Evolutionary conservation across 2,797 vertebrate genomes (phyloP).

Genomic region (Pangasius krempfi): DNA sequence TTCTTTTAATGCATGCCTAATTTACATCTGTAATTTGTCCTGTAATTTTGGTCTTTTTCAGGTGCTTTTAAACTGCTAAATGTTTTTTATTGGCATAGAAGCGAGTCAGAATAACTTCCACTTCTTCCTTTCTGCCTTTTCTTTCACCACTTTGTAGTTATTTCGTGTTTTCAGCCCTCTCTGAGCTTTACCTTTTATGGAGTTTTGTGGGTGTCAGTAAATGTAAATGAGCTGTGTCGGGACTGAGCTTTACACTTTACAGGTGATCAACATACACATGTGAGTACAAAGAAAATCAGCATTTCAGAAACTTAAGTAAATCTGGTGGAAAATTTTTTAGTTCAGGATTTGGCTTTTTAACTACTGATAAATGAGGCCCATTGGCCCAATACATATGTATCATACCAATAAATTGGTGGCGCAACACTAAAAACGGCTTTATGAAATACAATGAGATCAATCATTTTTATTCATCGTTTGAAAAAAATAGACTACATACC

Average conservation of each 20-base stretch:
- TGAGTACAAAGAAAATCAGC: not conserved
- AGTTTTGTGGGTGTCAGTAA: not conserved
- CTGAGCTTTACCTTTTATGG: not conserved
- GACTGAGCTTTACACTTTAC: not conserved
- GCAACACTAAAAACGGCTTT: not conserved
- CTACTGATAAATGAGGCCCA: not conserved
- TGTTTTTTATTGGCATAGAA: not conserved
- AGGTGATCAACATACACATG: not conserved
- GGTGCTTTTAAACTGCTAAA: not conserved
- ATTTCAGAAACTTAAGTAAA: conserved; percentile 1
- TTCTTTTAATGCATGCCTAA: not conserved
- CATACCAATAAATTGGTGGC: not conserved
- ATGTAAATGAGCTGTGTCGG: not conserved
- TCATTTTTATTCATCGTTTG: not conserved
- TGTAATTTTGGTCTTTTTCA: not conserved
- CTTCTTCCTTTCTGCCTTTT: not conserved
- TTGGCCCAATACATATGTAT: not conserved
- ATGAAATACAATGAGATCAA: not conserved
- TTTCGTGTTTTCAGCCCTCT: not conserved
- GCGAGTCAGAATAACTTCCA: not conserved
- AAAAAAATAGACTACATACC: not conserved
- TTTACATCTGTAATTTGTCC: not conserved
- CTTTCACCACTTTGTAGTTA: not conserved
- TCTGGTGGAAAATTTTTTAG: not conserved
- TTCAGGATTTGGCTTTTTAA: not conserved